Evolutionary conservation across 2,797 vertebrate species (phyloP), one percentile per base, ranked within the genome.

Genomic region (Momotus momota): DNA sequence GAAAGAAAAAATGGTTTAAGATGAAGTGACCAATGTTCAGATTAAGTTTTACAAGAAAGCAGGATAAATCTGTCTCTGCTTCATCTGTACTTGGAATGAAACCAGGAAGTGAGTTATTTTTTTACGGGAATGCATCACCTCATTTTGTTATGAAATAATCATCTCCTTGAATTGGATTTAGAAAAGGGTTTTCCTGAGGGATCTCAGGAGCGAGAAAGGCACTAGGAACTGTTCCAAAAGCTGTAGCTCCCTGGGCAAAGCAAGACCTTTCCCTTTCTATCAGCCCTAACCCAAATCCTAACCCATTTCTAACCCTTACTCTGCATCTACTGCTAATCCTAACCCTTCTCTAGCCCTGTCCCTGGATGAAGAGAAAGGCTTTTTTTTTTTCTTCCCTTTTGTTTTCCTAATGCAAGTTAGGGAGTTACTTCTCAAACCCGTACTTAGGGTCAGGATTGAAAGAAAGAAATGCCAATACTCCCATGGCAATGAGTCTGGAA

Each of bases 21-120:
- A 67, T 46, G 23, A 84, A 79, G 51, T n/a, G 41, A 69, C 26
- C 64, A 27, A 16, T 1, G 0, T 38, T 61, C 41, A 83, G 60
- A 73, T n/a, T 27, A 86, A 89, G 18, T 65, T 40, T 91, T 86
- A 52, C 22, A 81, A 77, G 10, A 38, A 71, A 48, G 33, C 0
- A 1, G 75, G 41, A 86, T 86, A 90, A 91, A 95, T 88, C 74
- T 95, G 29, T 49, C 81, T 90, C 33, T 67, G 45, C 45, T 88
- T 90, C 81, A 74, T 88, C 67, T 88, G 58, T 43, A 40, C 86
- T 90, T 96, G 83, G 77, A 93, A 81, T 0, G 6, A 87, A 94
- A 79, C 67, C 83, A 90, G 46, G 55, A 70, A 79, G 49, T 3
- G 40, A 77, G 38, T 49, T 93, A 40, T 86, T 94, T 88, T 95